A percentile compares a stretch with the other conserved stretches of the same genome.
Evolutionary conservation across 2,113 vertebrate species (phyloP).

Genomic region (Dendrocopos noguchii): DNA sequence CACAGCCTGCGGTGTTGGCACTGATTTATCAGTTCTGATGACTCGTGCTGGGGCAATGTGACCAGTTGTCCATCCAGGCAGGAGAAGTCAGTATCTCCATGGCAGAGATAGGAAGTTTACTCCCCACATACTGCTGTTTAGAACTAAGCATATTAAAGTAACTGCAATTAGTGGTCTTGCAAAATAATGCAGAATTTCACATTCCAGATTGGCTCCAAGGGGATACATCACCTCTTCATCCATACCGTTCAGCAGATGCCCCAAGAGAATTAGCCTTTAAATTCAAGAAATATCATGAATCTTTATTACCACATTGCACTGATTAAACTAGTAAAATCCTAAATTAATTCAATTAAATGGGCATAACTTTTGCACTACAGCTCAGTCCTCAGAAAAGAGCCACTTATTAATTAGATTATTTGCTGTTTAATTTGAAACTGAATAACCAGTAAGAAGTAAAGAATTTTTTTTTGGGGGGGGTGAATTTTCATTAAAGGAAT

Average conservation of each 20-base stretch:
- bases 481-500: slow-evolving; percentile 16
- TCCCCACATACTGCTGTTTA: neutral
- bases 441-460: neutral
- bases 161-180: neutral
- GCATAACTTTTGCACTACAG: neutral
- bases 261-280: neutral
- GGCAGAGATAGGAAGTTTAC: neutral
- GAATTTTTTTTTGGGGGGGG: neutral
- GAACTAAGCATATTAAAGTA: neutral
- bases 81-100: neutral
- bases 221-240: neutral
- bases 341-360: slow-evolving; percentile 1
- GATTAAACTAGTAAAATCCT: slow-evolving; percentile 6
- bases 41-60: neutral
- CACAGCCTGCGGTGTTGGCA: neutral
- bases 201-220: neutral
- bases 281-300: slow-evolving; percentile 18
- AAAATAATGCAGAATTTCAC: neutral
- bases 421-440: slow-evolving; percentile 3
- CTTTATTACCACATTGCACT: slow-evolving; percentile 20
- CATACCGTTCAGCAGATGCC: neutral
- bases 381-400: neutral
- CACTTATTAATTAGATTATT: slow-evolving; percentile 25
- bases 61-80: neutral
- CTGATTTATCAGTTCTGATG: neutral